These are phyloP conservation scores for Plagodis pulveraria DNA, from an alignment of 2,888 invertebrate genomes.

Conservation along the genomic window DNA sequence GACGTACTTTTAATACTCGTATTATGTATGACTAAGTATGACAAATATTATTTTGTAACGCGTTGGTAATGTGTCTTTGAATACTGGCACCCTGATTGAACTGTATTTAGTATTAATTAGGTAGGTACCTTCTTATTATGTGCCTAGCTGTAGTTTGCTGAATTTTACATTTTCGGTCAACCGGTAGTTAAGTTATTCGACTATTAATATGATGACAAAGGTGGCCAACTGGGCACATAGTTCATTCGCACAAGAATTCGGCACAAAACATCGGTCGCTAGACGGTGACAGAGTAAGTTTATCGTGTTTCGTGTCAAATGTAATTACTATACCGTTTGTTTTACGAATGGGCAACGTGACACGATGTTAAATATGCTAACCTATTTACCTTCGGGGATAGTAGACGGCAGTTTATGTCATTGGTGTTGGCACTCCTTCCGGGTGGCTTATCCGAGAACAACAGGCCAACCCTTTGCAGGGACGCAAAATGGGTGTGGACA, in stretches of 20 bases:
- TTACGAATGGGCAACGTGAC: slow-evolving; percentile 49
- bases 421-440: slow-evolving; percentile 51
- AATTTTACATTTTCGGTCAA: slow-evolving; percentile 1
- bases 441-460: slow-evolving; percentile 37
- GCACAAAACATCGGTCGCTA: slow-evolving; percentile 30
- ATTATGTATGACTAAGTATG: no score
- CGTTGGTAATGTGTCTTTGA: no score
- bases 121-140: background rate
- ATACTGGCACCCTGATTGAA: no score
- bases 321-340: slow-evolving; percentile 52
- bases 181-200: slow-evolving; percentile 8
- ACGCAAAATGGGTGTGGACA: slow-evolving; percentile 52
- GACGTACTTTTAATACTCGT: no score
- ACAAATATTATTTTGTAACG: no score
- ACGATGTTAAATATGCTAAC: slow-evolving; percentile 65
- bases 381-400: slow-evolving; percentile 54
- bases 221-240: slow-evolving; percentile 18
- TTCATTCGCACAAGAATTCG: slow-evolving; percentile 33
- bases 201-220: slow-evolving; percentile 1
- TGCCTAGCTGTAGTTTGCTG: background rate
- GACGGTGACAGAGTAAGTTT: slow-evolving; percentile 45
- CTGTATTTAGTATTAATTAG: background rate
- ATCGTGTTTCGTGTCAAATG: slow-evolving; percentile 52
- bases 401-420: slow-evolving; percentile 45
- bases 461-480: slow-evolving; percentile 64